Evolutionary conservation across 2,113 vertebrate genomes (phyloP), one percentile per base, ranked within the genome.

Genomic region (Hippocampus barbouri): DNA sequence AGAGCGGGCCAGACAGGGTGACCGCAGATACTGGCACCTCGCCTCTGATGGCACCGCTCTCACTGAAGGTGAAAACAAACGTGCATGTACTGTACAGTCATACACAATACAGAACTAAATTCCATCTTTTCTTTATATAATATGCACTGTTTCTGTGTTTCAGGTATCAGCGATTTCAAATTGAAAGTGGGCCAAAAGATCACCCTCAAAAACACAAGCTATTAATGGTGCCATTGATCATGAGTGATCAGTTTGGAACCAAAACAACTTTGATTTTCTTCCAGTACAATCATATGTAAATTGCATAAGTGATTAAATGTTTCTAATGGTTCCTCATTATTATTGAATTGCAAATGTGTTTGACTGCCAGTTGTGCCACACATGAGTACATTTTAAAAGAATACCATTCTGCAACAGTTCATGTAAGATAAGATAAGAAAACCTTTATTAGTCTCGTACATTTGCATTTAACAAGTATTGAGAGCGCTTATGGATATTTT

Each of bases 121-220:
- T n/a, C 5, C 23, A 21, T 10, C 41, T 67, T n/a, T 70, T 0
- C 43, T 71, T 56, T 2, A 69, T 47, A 11, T 71, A 43, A 11
- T 40, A 34, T 60, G 54, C n/a, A 16, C 34, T 66, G 10, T 34
- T 61, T 67, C 7, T 73, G 83, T 77, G 57, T 34, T 51, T 12
- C 80, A 98, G 96, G 96, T n/a, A 78, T 98, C 0, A 78, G 79
- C 0, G 94, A 98, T 68, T 97, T 94, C 88, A 93, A 79, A 86
- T 93, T 96, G 20, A 25, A 67, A 0, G 20, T 66, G 0, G 61
- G 81, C 69, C 94, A 96, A 74, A 91, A 78, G 63, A 90, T 98
- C 66, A 88, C 91, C 75, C 88, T 98, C 74, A 90, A 88, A 84
- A 93, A 92, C 75, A 89, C 72, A 41, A 78, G 2, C 66, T 92